Evolutionary conservation across 2,888 invertebrate genomes (phyloP).

Genomic region (Ectropis crepuscularia): DNA sequence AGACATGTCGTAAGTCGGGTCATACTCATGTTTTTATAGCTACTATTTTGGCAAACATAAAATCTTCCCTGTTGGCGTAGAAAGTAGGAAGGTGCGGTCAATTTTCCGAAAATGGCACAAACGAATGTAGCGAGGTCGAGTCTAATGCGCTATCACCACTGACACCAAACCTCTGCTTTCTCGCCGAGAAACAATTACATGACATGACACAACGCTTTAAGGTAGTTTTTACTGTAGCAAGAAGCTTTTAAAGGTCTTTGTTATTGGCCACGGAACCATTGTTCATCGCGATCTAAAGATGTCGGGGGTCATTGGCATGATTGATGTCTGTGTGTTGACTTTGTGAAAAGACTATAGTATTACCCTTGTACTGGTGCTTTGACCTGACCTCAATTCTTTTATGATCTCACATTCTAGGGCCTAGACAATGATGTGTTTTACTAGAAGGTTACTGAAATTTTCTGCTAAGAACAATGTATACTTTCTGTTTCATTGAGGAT

Average conservation of each 20-base stretch:
- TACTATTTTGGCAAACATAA: conserved; percentile 2
- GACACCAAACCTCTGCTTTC: conserved; percentile 43
- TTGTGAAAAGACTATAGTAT: conserved; percentile 45
- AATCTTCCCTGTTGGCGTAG: conserved; percentile 33
- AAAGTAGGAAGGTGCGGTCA: conserved; percentile 64
- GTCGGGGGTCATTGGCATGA: conserved; percentile 65
- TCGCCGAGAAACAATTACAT: conserved; percentile 34
- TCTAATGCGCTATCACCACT: conserved; percentile 43
- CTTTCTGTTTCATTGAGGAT: no score
- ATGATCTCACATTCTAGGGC: conserved; percentile 19
- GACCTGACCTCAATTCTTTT: conserved; percentile 43
- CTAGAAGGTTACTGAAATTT: neutral
- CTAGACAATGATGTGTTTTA: conserved; percentile 21
- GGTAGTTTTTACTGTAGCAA: conserved; percentile 44
- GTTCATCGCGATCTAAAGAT: conserved; percentile 59
- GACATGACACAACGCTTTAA: conserved; percentile 32
- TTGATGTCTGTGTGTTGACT: conserved; percentile 55
- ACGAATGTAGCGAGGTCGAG: conserved; percentile 63
- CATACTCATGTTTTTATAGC: conserved; percentile 1
- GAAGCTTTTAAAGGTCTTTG: conserved; percentile 37
- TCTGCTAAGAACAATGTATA: no score
- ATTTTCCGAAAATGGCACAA: conserved; percentile 67
- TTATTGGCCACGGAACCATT: conserved; percentile 53
- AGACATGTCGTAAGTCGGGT: no score
- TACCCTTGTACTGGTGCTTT: conserved; percentile 46